Conservation (phyloP, 2,113 vertebrate species). For the Struthio camelus region DNA sequence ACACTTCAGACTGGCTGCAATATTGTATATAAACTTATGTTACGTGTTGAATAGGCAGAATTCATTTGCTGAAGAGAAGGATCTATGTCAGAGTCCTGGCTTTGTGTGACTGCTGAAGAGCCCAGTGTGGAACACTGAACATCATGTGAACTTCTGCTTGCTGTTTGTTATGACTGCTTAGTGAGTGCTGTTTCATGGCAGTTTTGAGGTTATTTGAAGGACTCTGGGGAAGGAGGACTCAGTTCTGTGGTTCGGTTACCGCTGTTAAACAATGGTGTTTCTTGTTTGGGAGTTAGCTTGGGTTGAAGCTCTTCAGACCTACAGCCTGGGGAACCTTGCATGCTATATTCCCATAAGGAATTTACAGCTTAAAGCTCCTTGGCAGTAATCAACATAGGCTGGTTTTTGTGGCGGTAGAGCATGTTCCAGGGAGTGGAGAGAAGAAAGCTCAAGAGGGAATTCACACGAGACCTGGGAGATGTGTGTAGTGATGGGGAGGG, state of each 20-base stretch:
- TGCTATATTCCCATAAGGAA: conserved; percentile 6
- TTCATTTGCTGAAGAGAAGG: not conserved
- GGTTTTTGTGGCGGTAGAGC: not conserved
- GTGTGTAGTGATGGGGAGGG: not conserved
- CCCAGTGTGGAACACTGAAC: not conserved
- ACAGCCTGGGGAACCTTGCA: conserved; percentile 3
- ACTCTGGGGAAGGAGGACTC: not conserved
- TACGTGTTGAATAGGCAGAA: not conserved
- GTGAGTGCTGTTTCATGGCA: not conserved
- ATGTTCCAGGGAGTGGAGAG: not conserved
- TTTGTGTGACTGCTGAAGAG: not conserved
- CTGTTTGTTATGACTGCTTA: not conserved
- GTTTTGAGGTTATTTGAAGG: conserved; percentile 2
- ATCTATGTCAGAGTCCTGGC: not conserved
- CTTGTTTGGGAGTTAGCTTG: not conserved
- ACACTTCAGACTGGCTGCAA: not conserved
- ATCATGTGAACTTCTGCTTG: not conserved
- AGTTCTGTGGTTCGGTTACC: not conserved
- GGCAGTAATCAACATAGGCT: conserved; percentile 12
- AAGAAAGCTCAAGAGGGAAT: not conserved
- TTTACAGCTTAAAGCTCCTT: conserved; percentile 20
- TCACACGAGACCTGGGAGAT: not conserved
- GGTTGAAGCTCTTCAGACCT: conserved; percentile 2
- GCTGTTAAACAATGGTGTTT: not conserved
- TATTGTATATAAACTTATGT: not conserved